These are phyloP conservation scores for Epinephelus fuscoguttatus DNA, from an alignment of 2,113 vertebrate species.

Conservation along the genomic window DNA sequence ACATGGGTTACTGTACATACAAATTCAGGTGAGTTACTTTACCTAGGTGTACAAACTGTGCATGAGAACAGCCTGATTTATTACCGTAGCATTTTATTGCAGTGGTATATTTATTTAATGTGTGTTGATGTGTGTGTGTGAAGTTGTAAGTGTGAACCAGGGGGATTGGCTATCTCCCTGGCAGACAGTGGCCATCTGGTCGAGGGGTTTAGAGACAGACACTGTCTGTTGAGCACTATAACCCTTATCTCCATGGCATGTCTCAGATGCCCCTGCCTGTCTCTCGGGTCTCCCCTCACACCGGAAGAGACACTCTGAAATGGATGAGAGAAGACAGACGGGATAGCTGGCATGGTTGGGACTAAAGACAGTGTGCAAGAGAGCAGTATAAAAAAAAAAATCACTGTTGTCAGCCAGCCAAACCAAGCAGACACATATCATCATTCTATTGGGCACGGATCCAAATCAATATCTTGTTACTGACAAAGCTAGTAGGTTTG, in stretches of 20 bases:
- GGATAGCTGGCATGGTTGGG: constrained; percentile 50
- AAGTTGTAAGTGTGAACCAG: constrained; percentile 34
- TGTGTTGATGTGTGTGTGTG: constrained; percentile 29
- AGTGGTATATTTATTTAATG: not conserved
- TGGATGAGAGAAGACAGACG: constrained; percentile 65
- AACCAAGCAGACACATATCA: constrained; percentile 61
- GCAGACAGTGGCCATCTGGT: constrained; percentile 79
- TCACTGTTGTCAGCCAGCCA: constrained; percentile 46
- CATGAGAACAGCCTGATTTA: not conserved
- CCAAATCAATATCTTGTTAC: constrained; percentile 71
- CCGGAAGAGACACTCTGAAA: constrained; percentile 55
- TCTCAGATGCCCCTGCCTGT: constrained; percentile 63
- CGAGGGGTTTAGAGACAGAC: constrained; percentile 67
- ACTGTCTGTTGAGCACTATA: constrained; percentile 69
- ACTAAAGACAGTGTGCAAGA: constrained; percentile 25
- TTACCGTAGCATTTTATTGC: not conserved
- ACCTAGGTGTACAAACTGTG: no score
- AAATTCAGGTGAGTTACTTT: no score
- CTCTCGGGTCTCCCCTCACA: constrained; percentile 59
- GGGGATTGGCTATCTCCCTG: constrained; percentile 62
- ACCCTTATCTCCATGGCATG: constrained; percentile 67
- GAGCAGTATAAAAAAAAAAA: constrained; percentile 15
- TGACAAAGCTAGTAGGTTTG: constrained; percentile 49
- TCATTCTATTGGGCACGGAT: constrained; percentile 48
- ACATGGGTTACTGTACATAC: no score